Evolutionary conservation across 2,113 vertebrate species (phyloP), one percentile per base, ranked within the genome.

Genomic region (Callionymus lyra): DNA sequence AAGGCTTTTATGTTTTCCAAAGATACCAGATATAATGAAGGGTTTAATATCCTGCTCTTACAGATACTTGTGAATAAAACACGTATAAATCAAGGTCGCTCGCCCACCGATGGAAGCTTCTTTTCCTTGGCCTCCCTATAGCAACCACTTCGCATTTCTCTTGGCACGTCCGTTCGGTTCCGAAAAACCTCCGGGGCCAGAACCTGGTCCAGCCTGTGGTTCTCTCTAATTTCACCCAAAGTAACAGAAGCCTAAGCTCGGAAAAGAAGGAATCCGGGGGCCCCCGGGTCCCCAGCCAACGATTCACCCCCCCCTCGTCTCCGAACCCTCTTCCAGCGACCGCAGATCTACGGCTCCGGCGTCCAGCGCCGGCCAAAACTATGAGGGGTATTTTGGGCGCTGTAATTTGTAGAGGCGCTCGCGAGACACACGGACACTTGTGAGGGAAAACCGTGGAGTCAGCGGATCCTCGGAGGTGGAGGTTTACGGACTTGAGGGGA

Each of bases 361-460:
- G 58, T 81, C 82, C 82, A 79, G 68, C 62, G 41, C 54, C 34
- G 71, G 72, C 81, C 68, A 53, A 81, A 87, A 86, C 77, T 85
- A 87, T 85, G 84, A 85, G 70, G 76, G 82, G 79, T 84, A 86
- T 87, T 85, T 83, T 86, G 75, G 81, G 82, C 81, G 76, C 82
- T 83, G 78, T 85, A 84, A 87, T 87, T 84, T 83, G 47, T 83
- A 75, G 68, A 56, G 16, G 68, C 72, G 73, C 53, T 79, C 76
- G 80, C 68, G 66, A 55, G 21, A 66, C 37, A 56, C 56, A 47
- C 54, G 68, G 12, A 59, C 39, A 31, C 50, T 58, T 52, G 16
- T 34, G 21, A 41, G 12, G 27, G 42, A 51, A 50, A 72, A 47
- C 38, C 39, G 48, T 65, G 48, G 35, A 70, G 55, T 59, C 65